Conservation (phyloP, 2,113 vertebrate genomes). For the Trichechus manatus region DNA sequence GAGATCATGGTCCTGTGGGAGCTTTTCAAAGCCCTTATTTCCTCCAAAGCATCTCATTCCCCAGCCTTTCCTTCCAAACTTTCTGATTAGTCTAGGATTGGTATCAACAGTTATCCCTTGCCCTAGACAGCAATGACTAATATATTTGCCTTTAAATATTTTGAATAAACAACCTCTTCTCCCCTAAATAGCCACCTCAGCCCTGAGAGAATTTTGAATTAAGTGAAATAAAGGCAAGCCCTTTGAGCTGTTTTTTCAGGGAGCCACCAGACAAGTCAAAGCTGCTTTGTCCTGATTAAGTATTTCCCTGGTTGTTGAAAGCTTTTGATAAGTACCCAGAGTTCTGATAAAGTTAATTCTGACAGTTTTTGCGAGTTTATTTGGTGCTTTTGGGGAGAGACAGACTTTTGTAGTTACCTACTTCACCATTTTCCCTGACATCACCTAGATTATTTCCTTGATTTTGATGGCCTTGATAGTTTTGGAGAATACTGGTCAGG, state of each 20-base stretch:
- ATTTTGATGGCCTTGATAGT: background rate
- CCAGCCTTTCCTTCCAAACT: background rate
- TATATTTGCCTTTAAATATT: conserved; percentile 49
- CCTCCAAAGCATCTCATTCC: background rate
- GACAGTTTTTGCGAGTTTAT: conserved; percentile 22
- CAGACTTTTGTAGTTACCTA: background rate
- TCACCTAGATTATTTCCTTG: conserved; percentile 25
- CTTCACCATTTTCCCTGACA: background rate
- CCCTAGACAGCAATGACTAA: background rate
- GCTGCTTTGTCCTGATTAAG: conserved; percentile 3
- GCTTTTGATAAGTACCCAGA: conserved; percentile 7
- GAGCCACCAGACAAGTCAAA: background rate
- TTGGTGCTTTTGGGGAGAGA: background rate
- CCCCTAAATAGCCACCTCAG: too few relatives aligned
- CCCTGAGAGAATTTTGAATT: background rate
- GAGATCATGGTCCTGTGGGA: too few relatives aligned
- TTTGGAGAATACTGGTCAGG: background rate
- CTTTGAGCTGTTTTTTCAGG: background rate
- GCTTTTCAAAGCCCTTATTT: conserved; percentile 12
- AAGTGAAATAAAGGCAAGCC: conserved; percentile 20
- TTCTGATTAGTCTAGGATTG: conserved; percentile 38
- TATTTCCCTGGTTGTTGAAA: background rate
- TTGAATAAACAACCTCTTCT: background rate
- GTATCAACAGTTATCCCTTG: background rate
- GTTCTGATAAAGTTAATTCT: conserved; percentile 51